Percentiles rank a stretch among this genome's conserved stretches.
Conservation (phyloP, 2,113 vertebrate genomes). For the Myotis yumanensis region DNA sequence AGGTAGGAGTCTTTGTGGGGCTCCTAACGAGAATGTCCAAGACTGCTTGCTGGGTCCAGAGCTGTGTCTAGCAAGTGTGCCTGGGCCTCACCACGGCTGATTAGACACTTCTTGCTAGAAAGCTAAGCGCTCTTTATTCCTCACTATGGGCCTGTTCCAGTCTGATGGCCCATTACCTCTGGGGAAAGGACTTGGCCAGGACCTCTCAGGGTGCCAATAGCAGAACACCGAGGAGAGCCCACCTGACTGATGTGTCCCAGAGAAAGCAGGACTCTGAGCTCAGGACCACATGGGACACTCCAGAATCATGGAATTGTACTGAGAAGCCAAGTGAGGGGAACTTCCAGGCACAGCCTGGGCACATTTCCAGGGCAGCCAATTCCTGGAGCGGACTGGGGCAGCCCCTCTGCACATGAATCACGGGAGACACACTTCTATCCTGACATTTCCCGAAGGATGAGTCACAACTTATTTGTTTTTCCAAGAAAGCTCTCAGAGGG, state of each 20-base stretch:
- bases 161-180: neutral
- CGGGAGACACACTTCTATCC: neutral
- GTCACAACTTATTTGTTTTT: neutral
- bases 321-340: neutral
- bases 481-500: neutral
- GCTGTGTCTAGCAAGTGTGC: neutral
- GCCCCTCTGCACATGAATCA: neutral
- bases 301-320: neutral
- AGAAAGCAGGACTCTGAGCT: neutral
- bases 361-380: neutral
- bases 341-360: neutral
- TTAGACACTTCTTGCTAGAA: neutral
- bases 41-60: neutral
- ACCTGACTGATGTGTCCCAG: neutral
- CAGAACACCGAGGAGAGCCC: neutral
- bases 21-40: neutral
- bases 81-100: neutral
- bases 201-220: neutral
- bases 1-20: neutral
- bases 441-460: neutral
- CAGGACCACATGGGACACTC: neutral
- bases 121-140: neutral
- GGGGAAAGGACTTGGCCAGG: neutral
- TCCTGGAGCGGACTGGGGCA: neutral
- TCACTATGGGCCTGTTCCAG: neutral